Percentiles rank a stretch among this genome's conserved stretches.
phyloP scores from a whole-genome alignment of 2,797 vertebrate genomes.

The Tenualosa thibaudeaui region DNA sequence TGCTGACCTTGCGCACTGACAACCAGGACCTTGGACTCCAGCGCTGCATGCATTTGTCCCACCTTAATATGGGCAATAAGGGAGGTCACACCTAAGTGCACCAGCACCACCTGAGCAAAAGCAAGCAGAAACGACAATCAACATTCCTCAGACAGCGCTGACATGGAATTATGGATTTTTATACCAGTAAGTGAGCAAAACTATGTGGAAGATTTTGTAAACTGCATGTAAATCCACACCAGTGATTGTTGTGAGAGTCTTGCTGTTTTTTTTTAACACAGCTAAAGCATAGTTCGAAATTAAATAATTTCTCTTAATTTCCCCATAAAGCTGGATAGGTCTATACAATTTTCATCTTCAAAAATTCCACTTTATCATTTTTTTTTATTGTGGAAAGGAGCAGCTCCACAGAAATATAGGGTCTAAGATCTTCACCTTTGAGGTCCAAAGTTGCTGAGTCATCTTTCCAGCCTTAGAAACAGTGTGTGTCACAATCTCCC shows the following conservation, averaged over 20 bases:
- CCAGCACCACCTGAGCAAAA: constrained; percentile 70
- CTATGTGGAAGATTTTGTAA: neutral
- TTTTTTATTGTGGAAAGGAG: neutral
- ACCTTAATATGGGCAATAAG: constrained; percentile 79
- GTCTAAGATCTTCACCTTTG: constrained; percentile 66
- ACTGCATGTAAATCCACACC: neutral
- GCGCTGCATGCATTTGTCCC: constrained; percentile 74
- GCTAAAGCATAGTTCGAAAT: no score
- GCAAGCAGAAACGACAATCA: neutral
- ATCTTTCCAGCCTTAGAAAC: constrained; percentile 78
- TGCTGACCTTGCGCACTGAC: constrained; percentile 74
- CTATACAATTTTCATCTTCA: neutral
- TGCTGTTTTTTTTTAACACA: neutral
- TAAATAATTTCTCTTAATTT: neutral
- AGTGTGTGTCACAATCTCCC: constrained; percentile 79
- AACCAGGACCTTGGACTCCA: constrained; percentile 76
- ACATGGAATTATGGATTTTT: neutral
- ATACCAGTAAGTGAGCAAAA: neutral
- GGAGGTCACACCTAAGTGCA: constrained; percentile 75
- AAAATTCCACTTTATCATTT: neutral
- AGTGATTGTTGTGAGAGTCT: neutral
- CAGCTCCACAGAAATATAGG: neutral
- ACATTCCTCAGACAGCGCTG: neutral
- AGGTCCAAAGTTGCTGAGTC: constrained; percentile 75
- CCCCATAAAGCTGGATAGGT: neutral